Evolutionary conservation across 2,888 invertebrate species (phyloP), one percentile per base, ranked within the genome.

Genomic region (Nomada hirtipes): DNA sequence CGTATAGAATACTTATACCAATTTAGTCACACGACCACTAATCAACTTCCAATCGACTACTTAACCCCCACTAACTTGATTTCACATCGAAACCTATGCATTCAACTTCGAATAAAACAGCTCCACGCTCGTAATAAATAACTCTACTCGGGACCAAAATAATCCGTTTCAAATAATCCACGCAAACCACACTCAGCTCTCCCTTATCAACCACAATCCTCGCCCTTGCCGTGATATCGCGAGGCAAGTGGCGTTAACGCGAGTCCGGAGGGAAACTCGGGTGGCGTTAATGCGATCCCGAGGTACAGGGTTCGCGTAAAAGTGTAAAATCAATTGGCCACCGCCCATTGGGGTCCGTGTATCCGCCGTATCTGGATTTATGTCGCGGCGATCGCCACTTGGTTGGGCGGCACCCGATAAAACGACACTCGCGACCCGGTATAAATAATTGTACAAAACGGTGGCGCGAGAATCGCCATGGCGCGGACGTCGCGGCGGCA

Each of bases 401-500:
- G 29, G 36, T 13, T 9, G 57, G 23, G 57, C 13, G 20, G 57
- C 11, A 20, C 26, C 53, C 60, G 65, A 65, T 65, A 78, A 78
- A 74, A 50, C 63, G 57, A 29, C 73, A 61, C 53, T 70, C 52
- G 15, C 44, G 26, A n/a, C 23, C 44, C 50, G 71, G 47, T 65
- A 72, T 75, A 82, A 83, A 83, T 83, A 79, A 83, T 82, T 69
- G 82, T 65, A 82, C 75, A 82, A 76, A 83, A 79, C 75, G 69
- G 60, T 60, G 52, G 61, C 63, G 82, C 63, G 74, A 52, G 76
- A 82, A 84, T 86, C 73, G 61, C 69, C 36, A 36, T 52, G 70
- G 82, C 64, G 63, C 53, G 42, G 65, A 20, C 20, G 20, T 53
- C 53, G 53, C 53, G 53, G 76, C 84, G 85, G 85, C 82, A 78